Evolutionary conservation across 1,140 invertebrate genomes (phyloP).

Genomic region (Magallana ariakensis): DNA sequence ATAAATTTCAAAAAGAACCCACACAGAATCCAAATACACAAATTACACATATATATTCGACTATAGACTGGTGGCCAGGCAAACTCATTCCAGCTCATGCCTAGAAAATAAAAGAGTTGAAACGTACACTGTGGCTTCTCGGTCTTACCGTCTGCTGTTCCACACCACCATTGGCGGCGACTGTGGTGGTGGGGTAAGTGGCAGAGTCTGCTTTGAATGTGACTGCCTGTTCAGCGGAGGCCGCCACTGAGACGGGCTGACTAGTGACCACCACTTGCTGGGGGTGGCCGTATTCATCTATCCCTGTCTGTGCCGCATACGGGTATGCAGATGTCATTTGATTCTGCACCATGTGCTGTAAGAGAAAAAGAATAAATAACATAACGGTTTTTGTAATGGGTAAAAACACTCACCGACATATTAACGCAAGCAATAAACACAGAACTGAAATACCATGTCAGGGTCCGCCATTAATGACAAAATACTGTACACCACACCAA

Average conservation of each 20-base stretch:
- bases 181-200: conserved; percentile 76
- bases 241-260: conserved; percentile 71
- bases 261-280: conserved; percentile 69
- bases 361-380: conserved; percentile 44
- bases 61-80: not conserved
- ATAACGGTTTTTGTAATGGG: not conserved
- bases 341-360: conserved; percentile 97
- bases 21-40: conserved; percentile 13
- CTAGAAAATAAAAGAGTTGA: conserved; percentile 48
- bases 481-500: conserved; percentile 3
- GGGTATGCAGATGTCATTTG: conserved; percentile 90
- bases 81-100: conserved; percentile 45
- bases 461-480: conserved; percentile 27
- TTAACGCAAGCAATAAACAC: not conserved
- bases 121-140: conserved; percentile 67
- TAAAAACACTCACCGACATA: not conserved
- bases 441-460: conserved; percentile 18
- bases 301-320: conserved; percentile 57
- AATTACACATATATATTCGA: not conserved
- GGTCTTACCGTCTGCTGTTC: conserved; percentile 81
- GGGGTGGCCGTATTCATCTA: conserved; percentile 68
- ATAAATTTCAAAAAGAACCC: not conserved
- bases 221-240: conserved; percentile 79
- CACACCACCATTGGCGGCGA: conserved; percentile 80
- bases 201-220: conserved; percentile 75